Evolutionary conservation across 2,113 vertebrate genomes (phyloP).

Genomic region (Perca fluviatilis): DNA sequence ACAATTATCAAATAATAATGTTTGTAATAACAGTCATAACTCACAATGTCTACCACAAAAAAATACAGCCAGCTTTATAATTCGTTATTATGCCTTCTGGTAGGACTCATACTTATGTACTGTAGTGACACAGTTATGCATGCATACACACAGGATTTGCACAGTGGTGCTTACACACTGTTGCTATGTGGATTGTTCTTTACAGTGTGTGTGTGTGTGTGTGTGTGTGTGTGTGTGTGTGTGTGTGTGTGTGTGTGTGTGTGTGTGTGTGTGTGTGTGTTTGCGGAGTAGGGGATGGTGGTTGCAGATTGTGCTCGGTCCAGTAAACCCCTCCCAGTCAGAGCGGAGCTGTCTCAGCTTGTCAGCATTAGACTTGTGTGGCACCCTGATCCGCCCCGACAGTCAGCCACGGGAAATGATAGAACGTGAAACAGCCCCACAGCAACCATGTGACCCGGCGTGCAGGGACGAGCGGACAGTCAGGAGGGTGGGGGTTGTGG

Average conservation of each 20-base stretch:
- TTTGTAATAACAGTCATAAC: neutral
- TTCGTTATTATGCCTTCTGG: conserved; percentile 15
- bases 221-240: conserved; percentile 37
- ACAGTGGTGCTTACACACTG: conserved; percentile 43
- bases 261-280: conserved; percentile 39
- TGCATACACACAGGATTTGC: conserved; percentile 53
- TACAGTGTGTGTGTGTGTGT: conserved; percentile 33
- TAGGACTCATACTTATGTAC: conserved; percentile 51
- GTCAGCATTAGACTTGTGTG: conserved; percentile 72
- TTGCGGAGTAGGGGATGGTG: neutral
- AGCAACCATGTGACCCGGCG: conserved; percentile 69
- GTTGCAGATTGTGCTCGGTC: conserved; percentile 68
- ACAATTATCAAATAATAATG: neutral
- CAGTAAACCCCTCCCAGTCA: conserved; percentile 72
- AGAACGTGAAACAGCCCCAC: conserved; percentile 64
- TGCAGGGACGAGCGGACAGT: neutral
- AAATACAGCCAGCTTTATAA: conserved; percentile 16
- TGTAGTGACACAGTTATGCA: conserved; percentile 61
- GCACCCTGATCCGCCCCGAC: conserved; percentile 78
- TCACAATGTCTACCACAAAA: neutral
- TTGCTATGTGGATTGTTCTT: conserved; percentile 44
- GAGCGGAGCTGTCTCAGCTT: conserved; percentile 78
- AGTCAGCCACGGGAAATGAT: conserved; percentile 79
- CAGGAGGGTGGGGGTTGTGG: neutral
- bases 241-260: conserved; percentile 14